Evolutionary conservation across 2,797 vertebrate species (phyloP), one percentile per base, ranked within the genome.

Genomic region (Helicolenus hilgendorfi): DNA sequence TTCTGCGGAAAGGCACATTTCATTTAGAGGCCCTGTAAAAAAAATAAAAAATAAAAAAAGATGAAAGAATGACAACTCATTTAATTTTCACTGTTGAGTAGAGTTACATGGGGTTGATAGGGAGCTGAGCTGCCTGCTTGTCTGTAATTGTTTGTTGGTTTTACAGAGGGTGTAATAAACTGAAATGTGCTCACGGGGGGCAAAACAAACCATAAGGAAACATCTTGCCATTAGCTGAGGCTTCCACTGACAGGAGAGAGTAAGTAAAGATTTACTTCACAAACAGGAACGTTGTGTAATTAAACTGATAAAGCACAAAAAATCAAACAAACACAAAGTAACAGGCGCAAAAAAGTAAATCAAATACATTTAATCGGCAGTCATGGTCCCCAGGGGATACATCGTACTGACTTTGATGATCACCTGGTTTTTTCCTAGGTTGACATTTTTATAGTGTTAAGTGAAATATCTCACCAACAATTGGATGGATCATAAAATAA

Each of bases 121-220:
- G 24, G 55, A 77, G 33, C 75, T 11, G 79, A 70, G 56, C 41
- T 24, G 73, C 68, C 33, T 73, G 38, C 31, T 1, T 22, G 58
- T 69, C 63, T 85, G 31, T 76, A 85, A 81, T 79, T 76, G 81
- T 73, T 83, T 85, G 77, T 69, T 79, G 72, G 79, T 84, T 89
- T 45, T 84, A 74, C 45, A 55, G 35, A 77, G 58, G 35, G 72
- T 68, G 67, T 72, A 56, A 79, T 82, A 86, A 84, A 88, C 35
- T 80, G 63, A 81, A 35, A 56, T 29, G 33, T 53, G 53, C 64
- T 90, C 72, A 31, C 65, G 49, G 63, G 77, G 69, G 38, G 71
- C 62, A 55, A 83, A 88, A 89, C 75, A 84, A 81, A 55, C 38
- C 15, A 31, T 18, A 82, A 72, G 18, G 60, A 86, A 67, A 45